phyloP scores from a whole-genome alignment of 2,797 vertebrate genomes.

The Poecilia wingei region DNA sequence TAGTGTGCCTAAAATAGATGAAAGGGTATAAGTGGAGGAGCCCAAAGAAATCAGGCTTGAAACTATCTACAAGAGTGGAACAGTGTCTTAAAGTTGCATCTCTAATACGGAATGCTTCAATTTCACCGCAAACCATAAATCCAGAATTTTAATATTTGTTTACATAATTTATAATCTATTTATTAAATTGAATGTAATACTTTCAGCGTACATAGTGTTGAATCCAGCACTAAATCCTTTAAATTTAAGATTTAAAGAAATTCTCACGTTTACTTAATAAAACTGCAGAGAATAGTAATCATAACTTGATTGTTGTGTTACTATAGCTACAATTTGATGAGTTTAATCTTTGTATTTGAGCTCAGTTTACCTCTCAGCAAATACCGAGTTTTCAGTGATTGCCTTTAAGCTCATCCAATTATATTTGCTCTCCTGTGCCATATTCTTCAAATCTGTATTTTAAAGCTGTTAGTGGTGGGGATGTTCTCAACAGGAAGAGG shows the following conservation, averaged over 20 bases:
- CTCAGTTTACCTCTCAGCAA: background rate
- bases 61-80: background rate
- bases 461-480: too few species aligned
- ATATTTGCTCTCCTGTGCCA: too few species aligned
- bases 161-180: too few species aligned
- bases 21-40: background rate
- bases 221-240: too few species aligned
- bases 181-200: background rate
- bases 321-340: background rate
- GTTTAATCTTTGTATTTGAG: background rate
- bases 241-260: background rate
- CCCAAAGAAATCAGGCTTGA: background rate
- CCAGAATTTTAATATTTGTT: background rate
- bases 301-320: too few species aligned
- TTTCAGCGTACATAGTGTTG: background rate
- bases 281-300: background rate
- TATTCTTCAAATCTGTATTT: background rate
- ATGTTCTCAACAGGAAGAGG: too few species aligned
- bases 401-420: too few species aligned
- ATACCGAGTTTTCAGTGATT: too few species aligned
- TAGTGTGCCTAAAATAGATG: background rate
- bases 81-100: background rate
- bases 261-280: background rate
- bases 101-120: background rate
- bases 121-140: background rate